Evolutionary conservation across 2,113 vertebrate species (phyloP).

Genomic region (Dasypus novemcinctus): DNA sequence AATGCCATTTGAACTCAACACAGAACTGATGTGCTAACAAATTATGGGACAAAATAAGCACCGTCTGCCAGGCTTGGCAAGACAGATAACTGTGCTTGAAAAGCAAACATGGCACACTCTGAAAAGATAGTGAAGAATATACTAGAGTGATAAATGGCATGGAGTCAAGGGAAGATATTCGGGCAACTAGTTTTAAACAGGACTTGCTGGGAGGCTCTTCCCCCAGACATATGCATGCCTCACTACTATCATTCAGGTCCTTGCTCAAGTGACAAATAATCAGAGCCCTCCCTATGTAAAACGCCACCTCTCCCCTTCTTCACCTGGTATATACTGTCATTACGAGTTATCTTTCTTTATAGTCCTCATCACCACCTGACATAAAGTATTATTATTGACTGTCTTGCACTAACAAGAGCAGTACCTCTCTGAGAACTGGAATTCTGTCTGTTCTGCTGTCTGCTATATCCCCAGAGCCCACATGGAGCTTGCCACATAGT

Average conservation of each 20-base stretch:
- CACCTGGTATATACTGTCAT: background rate
- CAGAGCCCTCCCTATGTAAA: background rate
- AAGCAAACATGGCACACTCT: slow-evolving; percentile 55
- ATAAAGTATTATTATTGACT: background rate
- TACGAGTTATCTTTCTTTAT: background rate
- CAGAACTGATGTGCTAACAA: slow-evolving; percentile 58
- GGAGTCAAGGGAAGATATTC: background rate
- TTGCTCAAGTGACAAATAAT: background rate
- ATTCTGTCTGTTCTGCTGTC: background rate
- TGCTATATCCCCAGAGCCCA: background rate
- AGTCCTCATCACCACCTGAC: background rate
- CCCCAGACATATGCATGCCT: background rate
- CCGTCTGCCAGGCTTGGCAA: slow-evolving; percentile 39
- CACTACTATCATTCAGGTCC: background rate
- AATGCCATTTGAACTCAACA: slow-evolving; percentile 39
- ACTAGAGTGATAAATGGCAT: background rate
- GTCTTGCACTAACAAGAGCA: background rate
- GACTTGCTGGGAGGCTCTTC: background rate
- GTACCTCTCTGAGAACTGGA: background rate
- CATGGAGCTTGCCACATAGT: background rate
- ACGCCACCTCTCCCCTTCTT: accelerated
- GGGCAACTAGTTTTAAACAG: background rate
- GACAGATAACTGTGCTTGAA: slow-evolving; percentile 19
- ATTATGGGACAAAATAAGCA: slow-evolving; percentile 46
- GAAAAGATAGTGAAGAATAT: slow-evolving; percentile 33